Percentiles rank a stretch among this genome's conserved stretches.
These are phyloP conservation scores for Octonoba sinensis DNA, from an alignment of 2,888 invertebrate species.

Conservation along the genomic window DNA sequence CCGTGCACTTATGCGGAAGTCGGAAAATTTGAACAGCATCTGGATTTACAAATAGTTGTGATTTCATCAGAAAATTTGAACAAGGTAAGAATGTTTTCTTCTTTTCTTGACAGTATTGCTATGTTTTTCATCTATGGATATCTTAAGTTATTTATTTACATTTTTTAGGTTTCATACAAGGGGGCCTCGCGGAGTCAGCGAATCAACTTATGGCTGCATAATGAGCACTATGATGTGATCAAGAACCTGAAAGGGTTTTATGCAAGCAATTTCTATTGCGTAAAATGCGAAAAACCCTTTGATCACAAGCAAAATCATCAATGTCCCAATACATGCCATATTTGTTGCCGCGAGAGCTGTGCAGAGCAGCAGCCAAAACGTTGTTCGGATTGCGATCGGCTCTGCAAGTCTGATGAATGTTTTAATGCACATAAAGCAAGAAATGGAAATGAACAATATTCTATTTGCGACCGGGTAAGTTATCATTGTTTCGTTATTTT, in stretches of 20 bases:
- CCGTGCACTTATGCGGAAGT: neutral
- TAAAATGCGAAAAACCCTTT: neutral
- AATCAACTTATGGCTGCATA: conserved; percentile 7
- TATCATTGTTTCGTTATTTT: neutral
- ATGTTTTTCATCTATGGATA: neutral
- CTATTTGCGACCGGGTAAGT: conserved; percentile 11
- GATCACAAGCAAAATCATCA: neutral
- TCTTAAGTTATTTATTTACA: neutral
- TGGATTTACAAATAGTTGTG: neutral
- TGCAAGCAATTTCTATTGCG: conserved; percentile 35
- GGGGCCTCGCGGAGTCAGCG: neutral
- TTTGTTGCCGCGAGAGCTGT: neutral
- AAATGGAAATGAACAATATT: neutral
- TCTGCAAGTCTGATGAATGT: conserved; percentile 1
- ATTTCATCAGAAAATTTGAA: conserved; percentile 3
- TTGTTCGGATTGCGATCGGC: conserved; percentile 9
- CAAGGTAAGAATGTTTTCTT: neutral
- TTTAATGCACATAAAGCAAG: conserved; percentile 10
- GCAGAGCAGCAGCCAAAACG: neutral
- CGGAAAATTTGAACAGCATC: neutral
- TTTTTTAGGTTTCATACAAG: conserved; percentile 6
- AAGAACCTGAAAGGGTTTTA: conserved; percentile 3
- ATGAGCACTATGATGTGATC: neutral
- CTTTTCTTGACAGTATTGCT: neutral
- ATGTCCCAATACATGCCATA: neutral